Evolutionary conservation across 64 coral and sea anemone genomes (phyloP), one percentile per base, ranked within the genome.

Genomic region (Pocillopora verrucosa): DNA sequence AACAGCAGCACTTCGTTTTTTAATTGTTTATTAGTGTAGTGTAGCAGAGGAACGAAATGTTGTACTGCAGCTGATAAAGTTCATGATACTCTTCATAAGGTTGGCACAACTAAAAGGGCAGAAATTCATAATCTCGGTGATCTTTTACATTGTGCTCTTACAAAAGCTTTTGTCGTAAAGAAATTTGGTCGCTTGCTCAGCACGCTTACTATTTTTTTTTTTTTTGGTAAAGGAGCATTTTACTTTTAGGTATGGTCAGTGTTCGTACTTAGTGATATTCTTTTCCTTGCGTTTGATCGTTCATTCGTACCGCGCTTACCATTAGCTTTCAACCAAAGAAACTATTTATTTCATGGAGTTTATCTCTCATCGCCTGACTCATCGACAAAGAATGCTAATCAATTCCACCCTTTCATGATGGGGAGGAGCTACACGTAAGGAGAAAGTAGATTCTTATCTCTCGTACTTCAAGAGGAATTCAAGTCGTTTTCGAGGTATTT

Each of bases 381-480:
- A 58, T 22, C 2, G 72, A 26, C 64, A 72, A 85, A 72, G 41
- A 70, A 85, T 56, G 63, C 36, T 9, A 85, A 85, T 34, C 56
- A 85, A 22, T 70, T 56, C 12, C 16, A 16, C 64, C 4, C 30
- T 16, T 35, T 1, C 59, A 0, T 11, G n/a, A 11, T 72, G 63
- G 64, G 82, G 65, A 85, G 82, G 38, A 85, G 82, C 45, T 1
- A 72, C 51, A n/a, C 22, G 41, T 85, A 15, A 15, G 51, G 41
- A 56, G 82, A 85, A 19, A 85, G 57, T 38, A 58, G 10, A 57
- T 72, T 5, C 70, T 70, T 36, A 85, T 85, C 82, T 72, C 4
- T 58, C 13, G 65, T 11, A 10, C 9, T 19, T 67, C 36, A 13
- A 1, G 36, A 35, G 36, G 6, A 0, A 56, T 12, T 22, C 16